Evolutionary conservation across 2,797 vertebrate genomes (phyloP), one percentile per base, ranked within the genome.

Genomic region (Vultur gryphus): DNA sequence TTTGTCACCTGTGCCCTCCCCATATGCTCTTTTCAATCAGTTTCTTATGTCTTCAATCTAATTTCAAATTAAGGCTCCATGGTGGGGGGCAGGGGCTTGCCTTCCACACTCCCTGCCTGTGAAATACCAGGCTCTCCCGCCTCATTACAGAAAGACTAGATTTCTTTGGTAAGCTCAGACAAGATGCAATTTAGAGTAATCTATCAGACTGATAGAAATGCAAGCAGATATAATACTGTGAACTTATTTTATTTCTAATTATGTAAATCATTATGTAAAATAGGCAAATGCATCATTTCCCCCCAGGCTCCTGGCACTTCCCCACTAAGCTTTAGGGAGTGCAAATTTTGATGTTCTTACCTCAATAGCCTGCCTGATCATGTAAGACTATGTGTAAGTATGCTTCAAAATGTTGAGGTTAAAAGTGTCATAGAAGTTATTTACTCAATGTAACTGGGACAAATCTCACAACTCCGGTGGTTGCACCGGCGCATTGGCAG

Each of bases 351-450:
- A 81, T 65, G 71, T 86, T 93, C 87, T 67, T 69, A 86, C 78
- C 96, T 97, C 93, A 87, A 44, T 10, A 95, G 94, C 96, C 72
- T 97, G 96, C 90, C 95, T 66, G 93, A 91, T 96, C 93, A 94
- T 93, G 95, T 69, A 95, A 77, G 71, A 31, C 52, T 57, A 6
- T 35, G 80, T 35, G 65, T 23, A 83, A 91, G 82, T 29, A 31
- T 8, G 49, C 76, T 84, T 89, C 82, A 66, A 90, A 94, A 96
- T 21, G 52, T 14, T 21, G 48, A 92, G 37, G 89, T 71, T 92
- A 29, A 48, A 90, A 89, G 43, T n/a, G 51, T 77, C 55, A 12
- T 49, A 18, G 16, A 92, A 89, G 70, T 77, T 71, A 55, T 64
- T 46, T 72, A 80, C 69, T 35, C 86, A 84, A 90, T 39, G 35